Base-by-base conservation (phyloP, 1,140 invertebrate species). In the Gryllus bimaculatus region DNA sequence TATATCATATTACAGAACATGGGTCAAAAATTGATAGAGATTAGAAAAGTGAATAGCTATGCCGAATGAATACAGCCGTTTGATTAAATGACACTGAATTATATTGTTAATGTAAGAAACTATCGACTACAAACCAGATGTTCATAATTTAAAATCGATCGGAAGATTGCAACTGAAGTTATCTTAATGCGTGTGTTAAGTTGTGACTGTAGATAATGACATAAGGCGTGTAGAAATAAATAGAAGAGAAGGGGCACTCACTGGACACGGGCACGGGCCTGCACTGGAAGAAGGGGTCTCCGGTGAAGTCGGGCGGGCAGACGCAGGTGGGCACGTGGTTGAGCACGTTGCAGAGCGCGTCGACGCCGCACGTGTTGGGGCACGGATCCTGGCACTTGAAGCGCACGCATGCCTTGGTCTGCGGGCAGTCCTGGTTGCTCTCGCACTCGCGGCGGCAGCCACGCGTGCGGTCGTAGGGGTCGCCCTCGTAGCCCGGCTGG, bases 381-480 rank as follows among this genome's bases (percentile, higher is more conserved):
- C 93, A 95, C 6, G 93, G 93, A 86, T 94, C 92, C 26, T 91
- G 87, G 82, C 93, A 94, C 84, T 93, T 93, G 82, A 89, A 93
- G 75, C 91, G 88, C n/a, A 91, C 89, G 81, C 93, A 95, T 21
- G 92, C 88, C 76, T 93, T 86, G 76, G 90, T 88, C 7, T 88
- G 84, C 0, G 88, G 84, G 83, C 95, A 96, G 78, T 96, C 94
- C 74, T 88, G 88, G 83, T 92, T 94, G 66, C 83, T 85, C 86
- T 94, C 92, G 83, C 93, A 95, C 84, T 94, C 93, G 77, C 91
- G 87, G n/a, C 90, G 89, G 82, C 93, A 94, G 66, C 93, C 93
- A 78, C 83, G 83, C 76, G 81, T 84, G 90, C 83, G 88, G 81
- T 88, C 90, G 81, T 95, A 94, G 8, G 93, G 92, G 85, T 94